Evolutionary conservation across 2,888 invertebrate species (phyloP).

Genomic region (Merodon equestris): DNA sequence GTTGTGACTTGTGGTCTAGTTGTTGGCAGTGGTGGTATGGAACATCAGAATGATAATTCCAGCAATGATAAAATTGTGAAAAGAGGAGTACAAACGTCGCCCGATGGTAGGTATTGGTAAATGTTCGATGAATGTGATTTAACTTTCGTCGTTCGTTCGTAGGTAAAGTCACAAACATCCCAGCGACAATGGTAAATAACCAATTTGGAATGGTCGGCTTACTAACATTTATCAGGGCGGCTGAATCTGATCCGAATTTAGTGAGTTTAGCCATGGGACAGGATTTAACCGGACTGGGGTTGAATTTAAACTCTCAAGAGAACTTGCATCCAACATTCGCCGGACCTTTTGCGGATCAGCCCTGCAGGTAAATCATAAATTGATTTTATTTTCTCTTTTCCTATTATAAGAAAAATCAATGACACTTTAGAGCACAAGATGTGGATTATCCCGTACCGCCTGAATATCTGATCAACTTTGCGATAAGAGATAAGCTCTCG

Average conservation of each 20-base stretch:
- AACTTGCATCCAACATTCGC: slow-evolving; percentile 99
- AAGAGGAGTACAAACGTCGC: slow-evolving; percentile 96
- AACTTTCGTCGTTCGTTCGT: background rate
- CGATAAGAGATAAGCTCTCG: slow-evolving; percentile 96
- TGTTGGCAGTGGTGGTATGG: slow-evolving; percentile 74
- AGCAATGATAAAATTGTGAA: slow-evolving; percentile 81
- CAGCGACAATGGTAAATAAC: slow-evolving; percentile 98
- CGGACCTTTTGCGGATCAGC: slow-evolving; percentile 99
- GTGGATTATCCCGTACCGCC: slow-evolving; percentile 99
- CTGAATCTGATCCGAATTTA: slow-evolving; percentile 97
- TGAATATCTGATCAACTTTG: slow-evolving; percentile 98
- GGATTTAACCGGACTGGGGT: slow-evolving; percentile 97
- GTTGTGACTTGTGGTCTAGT: slow-evolving; percentile 75
- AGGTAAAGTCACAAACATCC: slow-evolving; percentile 99
- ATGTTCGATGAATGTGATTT: too few species aligned
- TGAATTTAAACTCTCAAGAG: slow-evolving; percentile 99
- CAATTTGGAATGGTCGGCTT: slow-evolving; percentile 99
- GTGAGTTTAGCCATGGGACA: slow-evolving; percentile 98
- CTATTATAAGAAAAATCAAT: background rate
- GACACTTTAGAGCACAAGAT: slow-evolving; percentile 90
- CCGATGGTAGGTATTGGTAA: slow-evolving; percentile 88
- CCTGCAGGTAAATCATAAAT: slow-evolving; percentile 84
- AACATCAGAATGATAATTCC: slow-evolving; percentile 78
- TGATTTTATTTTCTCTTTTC: background rate
- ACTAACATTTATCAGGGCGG: slow-evolving; percentile 97